Conservation (phyloP, 2,113 vertebrate species). For the Pseudolaguvia tuberculata region DNA sequence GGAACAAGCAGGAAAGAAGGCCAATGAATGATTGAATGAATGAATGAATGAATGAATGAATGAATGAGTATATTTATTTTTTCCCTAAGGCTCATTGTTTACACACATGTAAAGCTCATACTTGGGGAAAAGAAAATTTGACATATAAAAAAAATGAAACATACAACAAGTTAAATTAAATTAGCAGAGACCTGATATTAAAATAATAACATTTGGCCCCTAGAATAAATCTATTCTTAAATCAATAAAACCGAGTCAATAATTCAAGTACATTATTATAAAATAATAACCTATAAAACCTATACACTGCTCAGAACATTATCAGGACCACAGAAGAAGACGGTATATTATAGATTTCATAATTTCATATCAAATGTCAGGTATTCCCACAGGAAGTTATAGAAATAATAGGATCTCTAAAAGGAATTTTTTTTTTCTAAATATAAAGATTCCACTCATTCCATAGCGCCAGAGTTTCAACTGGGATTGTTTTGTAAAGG, state of each 20-base stretch:
- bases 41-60: no score
- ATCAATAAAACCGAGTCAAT: slow-evolving; percentile 67
- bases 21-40: no score
- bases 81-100: no score
- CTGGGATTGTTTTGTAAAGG: slow-evolving; percentile 22
- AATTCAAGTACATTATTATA: slow-evolving; percentile 73
- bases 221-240: slow-evolving; percentile 67
- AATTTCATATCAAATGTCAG: slow-evolving; percentile 75
- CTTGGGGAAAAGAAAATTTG: slow-evolving; percentile 44
- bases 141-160: slow-evolving; percentile 57
- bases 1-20: no score
- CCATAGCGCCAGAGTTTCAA: slow-evolving; percentile 37
- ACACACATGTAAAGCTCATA: slow-evolving; percentile 41
- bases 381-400: slow-evolving; percentile 66
- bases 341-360: slow-evolving; percentile 69
- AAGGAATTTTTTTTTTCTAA: slow-evolving; percentile 47
- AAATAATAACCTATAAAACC: slow-evolving; percentile 67
- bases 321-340: slow-evolving; percentile 57
- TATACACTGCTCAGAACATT: slow-evolving; percentile 68
- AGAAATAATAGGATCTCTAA: slow-evolving; percentile 64
- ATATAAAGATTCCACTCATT: slow-evolving; percentile 48
- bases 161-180: slow-evolving; percentile 69
- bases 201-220: slow-evolving; percentile 76
- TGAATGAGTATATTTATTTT: no score
- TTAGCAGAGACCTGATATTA: slow-evolving; percentile 71